Base-by-base conservation (phyloP, 2,888 invertebrate species). In the Dinocampus coccinellae region DNA sequence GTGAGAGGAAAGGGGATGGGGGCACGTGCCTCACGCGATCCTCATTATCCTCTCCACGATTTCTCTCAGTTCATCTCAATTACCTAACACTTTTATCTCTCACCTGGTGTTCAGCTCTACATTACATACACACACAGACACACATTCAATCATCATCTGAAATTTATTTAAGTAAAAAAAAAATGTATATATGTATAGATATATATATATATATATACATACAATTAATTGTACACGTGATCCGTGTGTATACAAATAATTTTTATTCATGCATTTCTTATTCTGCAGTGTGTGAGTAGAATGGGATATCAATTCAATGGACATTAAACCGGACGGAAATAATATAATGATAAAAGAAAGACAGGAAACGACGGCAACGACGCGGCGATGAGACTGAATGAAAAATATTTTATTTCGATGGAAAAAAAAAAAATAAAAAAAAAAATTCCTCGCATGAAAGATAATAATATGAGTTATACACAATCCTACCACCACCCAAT, bases 21-120 rank as follows among this genome's bases (percentile, higher is more conserved):
- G 83, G 84, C 85, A 85, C 85, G 85, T 83, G 85, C 83, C 84
- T 85, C 85, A 84, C 83, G 85, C 85, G 82, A 84, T 82, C 83
- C 81, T 84, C 81, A 82, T 85, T 83, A 83, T 77, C 82, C 81
- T 83, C 79, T 74, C 76, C 75, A 74, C 74, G 70, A 72, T 69
- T 76, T 77, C 75, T 75, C 76, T 74, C 52, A 29, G 69, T 58
- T 66, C 53, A 34, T 16, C 64, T 42, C 67, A 42, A 67, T 76
- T 72, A 24, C 68, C 58, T 53, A 53, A 73, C 22, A 39, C 36
- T 57, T 58, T 69, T 64, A 58, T 42, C 22, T 52, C 33, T 39
- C 60, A 63, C 52, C 42, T 42, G 47, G 39, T 29, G 4, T 52
- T n/a, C 53, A 58, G 16, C 1, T 57, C 13, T n/a, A n/a, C n/a